Base-by-base conservation (phyloP, 2,888 invertebrate genomes). In the Drosophila peninsularis region DNA sequence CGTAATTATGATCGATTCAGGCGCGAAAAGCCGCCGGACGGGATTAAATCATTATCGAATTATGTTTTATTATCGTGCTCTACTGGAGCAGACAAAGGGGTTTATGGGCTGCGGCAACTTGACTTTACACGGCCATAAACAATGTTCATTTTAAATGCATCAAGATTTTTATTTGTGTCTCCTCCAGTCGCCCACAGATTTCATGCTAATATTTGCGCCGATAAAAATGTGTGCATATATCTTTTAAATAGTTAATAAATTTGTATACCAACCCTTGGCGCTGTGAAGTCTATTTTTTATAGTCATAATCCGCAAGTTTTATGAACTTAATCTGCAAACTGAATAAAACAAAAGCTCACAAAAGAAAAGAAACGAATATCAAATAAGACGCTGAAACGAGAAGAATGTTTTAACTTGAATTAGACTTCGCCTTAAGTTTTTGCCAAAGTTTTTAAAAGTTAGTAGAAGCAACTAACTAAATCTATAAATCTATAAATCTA, bases 11-110 rank as follows among this genome's bases (percentile, higher is more conserved):
- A 88, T 89, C 74, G 87, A 86, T 89, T 88, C 85, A 78, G 80
- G 89, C 64, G 57, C 60, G 57, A 56, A 47, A 71, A 64, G 41
- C 68, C 67, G 71, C 32, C 49, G 68, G 58, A 14, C 49, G 58
- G 77, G 79, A 88, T 88, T 86, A 79, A 77, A 75, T 86, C 78
- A 79, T 81, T 86, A 79, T 78, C 68, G 69, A 84, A 88, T 85
- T 88, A 77, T 64, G 57, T 58, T 73, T 80, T 64, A 72, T 74
- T 70, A 63, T 58, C 70, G 73, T 73, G n/a, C n/a, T 74, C 64
- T 52, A 62, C 67, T 50, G 55, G 64, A 49, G 60, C 72, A 68
- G 62, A 67, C 69, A 72, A 82, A 56, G 39, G 58, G 21, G 21
- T 64, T 75, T 54, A 79, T 69, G 70, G 34, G 0, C 5, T 34